Conservation (phyloP, 2,888 invertebrate species). For the Luffia ferchaultella region DNA sequence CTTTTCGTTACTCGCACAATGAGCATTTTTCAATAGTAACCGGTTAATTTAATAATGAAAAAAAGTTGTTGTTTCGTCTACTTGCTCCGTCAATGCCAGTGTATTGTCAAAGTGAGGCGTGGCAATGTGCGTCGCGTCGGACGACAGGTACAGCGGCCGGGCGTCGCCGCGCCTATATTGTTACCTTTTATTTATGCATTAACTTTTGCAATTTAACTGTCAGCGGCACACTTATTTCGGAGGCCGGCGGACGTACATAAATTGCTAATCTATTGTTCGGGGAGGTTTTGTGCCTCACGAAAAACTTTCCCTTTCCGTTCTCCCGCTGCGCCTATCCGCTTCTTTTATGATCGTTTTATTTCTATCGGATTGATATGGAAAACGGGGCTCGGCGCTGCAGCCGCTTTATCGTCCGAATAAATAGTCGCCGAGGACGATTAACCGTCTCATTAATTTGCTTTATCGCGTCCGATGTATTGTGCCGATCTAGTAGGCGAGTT, state of each 20-base stretch:
- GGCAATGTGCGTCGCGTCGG: too few species aligned
- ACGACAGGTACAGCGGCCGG: too few species aligned
- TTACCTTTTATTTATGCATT: conserved; percentile 59
- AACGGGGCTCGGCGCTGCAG: conserved; percentile 5
- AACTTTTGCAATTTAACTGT: conserved; percentile 56
- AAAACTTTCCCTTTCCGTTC: conserved; percentile 16
- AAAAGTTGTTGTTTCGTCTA: too few species aligned
- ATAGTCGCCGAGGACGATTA: conserved; percentile 24
- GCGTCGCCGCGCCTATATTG: conserved; percentile 34
- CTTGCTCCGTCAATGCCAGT: too few species aligned
- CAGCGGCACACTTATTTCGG: conserved; percentile 28
- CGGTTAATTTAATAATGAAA: too few species aligned
- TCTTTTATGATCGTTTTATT: conserved; percentile 8
- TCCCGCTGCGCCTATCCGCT: conserved; percentile 15
- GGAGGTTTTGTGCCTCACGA: conserved; percentile 8
- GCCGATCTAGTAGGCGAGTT: too few species aligned
- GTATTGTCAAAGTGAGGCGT: too few species aligned
- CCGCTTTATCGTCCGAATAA: conserved; percentile 12
- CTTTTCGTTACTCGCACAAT: too few species aligned
- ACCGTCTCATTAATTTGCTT: conserved; percentile 30
- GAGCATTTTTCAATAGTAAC: too few species aligned
- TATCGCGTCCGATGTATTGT: conserved; percentile 22
- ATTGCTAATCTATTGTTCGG: conserved; percentile 14
- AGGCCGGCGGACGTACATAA: conserved; percentile 10
- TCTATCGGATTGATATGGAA: conserved; percentile 13